Evolutionary conservation across 1,140 invertebrate genomes (phyloP), one percentile per base, ranked within the genome.

Genomic region (Drosophila sechellia): DNA sequence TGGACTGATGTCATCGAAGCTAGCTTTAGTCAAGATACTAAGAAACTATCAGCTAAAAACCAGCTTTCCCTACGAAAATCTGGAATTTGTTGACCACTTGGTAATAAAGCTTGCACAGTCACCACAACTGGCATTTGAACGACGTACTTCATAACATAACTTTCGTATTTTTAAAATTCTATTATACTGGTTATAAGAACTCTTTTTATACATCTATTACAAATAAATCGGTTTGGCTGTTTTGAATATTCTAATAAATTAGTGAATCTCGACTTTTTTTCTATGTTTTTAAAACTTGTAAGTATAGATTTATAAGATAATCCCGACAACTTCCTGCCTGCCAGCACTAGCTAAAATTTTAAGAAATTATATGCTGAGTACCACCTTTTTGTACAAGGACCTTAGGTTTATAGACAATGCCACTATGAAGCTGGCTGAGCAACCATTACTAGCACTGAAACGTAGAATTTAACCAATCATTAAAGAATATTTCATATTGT

Each of bases 21-120:
- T 90, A 0, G 59, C 73, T 10, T 46, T 92, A n/a, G 71, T 59
- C 4, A 91, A 79, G 46, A 40, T 91, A n/a, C 17, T 90, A 13
- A 56, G 75, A n/a, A 91, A 80, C 12, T 91, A 65, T n/a, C 50
- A 55, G 10, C 63, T 91, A 15, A 60, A 49, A 20, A 91, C 90
- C 12, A 75, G 55, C 5, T 90, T 79, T 39, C 50, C 72, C 1
- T 80, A 68, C 35, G 48, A 85, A 17, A 70, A 89, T 69, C 63
- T 91, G 4, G n/a, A 53, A 6, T 74, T 76, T 20, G 50, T 71
- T 11, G 70, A 86, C 11, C 58, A 81, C 27, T 42, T 76, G 17
- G 50, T 53, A 2, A 48, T 90, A 0, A 79, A 79, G 17, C n/a
- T 91, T 2, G 58, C 55, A 0, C 13, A 71, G 6, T 20, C 12